Base-by-base conservation (phyloP, 2,888 invertebrate genomes). In the Metallyticus violacea region DNA sequence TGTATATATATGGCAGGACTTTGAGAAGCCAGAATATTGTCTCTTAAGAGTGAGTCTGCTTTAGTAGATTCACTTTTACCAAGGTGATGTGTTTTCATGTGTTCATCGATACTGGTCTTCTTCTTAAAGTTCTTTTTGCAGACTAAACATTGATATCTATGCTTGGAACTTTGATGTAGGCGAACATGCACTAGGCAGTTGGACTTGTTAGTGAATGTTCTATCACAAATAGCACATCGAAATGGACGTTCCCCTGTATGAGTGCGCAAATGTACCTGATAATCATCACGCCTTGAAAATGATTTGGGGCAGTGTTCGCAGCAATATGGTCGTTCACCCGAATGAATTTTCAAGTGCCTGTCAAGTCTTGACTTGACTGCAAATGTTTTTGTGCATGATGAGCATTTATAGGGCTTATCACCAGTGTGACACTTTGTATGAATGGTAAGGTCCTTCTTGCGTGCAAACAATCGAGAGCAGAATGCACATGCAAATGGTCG, bases 221-320 rank as follows among this genome's bases (percentile, higher is more conserved):
- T 87, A 27, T 78, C 62, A 77, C 88, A 88, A 26, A 79, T 26
- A 9, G 28, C 77, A 78, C 88, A 88, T 7, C 76, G 77, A 77
- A 88, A 88, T 29, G 88, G 88, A 25, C 85, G 85, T 26, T 88
- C 87, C 7, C 88, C 88, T 0, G 87, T 88, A 62, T 88, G 88
- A 9, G 79, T 81, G 7, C 88, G 85, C 5, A 79, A n/a, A 76
- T 88, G 88, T 6, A 86, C 86, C 28, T 85, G 81, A 40, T 82
- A 86, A 77, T 88, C 88, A 77, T 87, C 87, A 3, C 86, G 85
- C 7, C 87, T 85, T 79, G 86, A 40, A 62, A 88, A 88, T n/a
- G 79, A 76, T 30, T 88, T 88, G 9, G 40, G 77, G 29, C 88
- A 88, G 62, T 40, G 40, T 77, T 86, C 86, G 27, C 88, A 88